Evolutionary conservation across 92 coral and sea anemone species (phyloP), one percentile per base, ranked within the genome.

Genomic region (Pocillopora grandis): DNA sequence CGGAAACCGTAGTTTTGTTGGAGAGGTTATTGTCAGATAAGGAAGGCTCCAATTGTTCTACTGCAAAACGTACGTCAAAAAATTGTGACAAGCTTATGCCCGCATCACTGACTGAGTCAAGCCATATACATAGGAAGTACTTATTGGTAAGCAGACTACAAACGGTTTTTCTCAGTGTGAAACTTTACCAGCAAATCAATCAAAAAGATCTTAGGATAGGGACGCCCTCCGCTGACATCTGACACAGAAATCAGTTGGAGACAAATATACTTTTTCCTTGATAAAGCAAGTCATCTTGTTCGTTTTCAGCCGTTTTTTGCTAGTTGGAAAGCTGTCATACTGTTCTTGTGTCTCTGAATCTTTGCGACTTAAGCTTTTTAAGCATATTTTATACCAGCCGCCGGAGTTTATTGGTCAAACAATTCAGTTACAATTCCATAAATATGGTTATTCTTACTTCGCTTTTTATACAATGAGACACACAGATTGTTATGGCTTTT

Each of bases 401-500:
- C 52, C 52, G 52, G 8, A 42, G 52, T 42, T 7, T 2, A 3
- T 42, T 3, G 52, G 52, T 42, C 52, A 42, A 42, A 3, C 52
- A 0, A 42, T 42, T 42, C 52, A 64, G 12, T 64, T 64, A 11
- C 14, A 21, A 20, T 49, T 14, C 5, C 31, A 13, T 8, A 16
- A 59, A 59, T 36, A 76, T 42, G 15, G 31, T 67, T 79, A 63
- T 23, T 55, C 65, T 11, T 31, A 56, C 76, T 69, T 56, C 10
- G 7, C 70, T 80, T 56, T 80, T 42, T 42, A 42, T 42, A 42
- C 8, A 48, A 55, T 19, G 58, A 69, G 37, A 59, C 23, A 15
- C 16, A n/a, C n/a, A 5, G 76, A 68, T 80, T 80, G 76, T 80
- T 80, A 31, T 68, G 76, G n/a, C 84, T 58, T 69, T 69, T 66